phyloP scores from a whole-genome alignment of 2,888 invertebrate species.

The Zygaena filipendulae region DNA sequence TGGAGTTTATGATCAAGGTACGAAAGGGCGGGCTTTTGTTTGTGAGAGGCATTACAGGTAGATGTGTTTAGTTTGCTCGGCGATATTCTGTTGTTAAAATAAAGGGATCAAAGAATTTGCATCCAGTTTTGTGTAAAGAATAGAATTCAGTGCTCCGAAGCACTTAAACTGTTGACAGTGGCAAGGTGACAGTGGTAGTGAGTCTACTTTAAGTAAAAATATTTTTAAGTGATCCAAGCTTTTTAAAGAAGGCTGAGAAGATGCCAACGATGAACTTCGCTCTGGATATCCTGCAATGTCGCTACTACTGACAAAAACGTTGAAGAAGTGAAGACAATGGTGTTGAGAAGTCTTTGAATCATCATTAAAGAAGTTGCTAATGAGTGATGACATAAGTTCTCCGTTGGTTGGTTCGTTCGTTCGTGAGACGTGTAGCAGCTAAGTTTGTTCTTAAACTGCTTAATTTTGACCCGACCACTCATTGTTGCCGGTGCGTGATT shows the following conservation, averaged over 20 bases:
- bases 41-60: too few species aligned
- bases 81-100: conserved; percentile 2
- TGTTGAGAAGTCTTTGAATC: too few species aligned
- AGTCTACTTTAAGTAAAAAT: conserved; percentile 5
- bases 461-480: too few species aligned
- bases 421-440: too few species aligned
- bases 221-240: neutral
- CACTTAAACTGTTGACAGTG: conserved; percentile 4
- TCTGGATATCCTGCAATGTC: conserved; percentile 1
- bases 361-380: too few species aligned
- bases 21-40: too few species aligned
- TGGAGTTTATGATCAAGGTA: too few species aligned
- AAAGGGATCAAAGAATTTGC: conserved; percentile 6
- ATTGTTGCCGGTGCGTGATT: too few species aligned
- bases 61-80: conserved; percentile 3
- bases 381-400: too few species aligned
- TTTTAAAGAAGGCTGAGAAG: too few species aligned
- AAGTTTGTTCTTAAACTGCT: too few species aligned
- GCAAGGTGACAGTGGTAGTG: conserved; percentile 5
- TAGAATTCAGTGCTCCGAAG: conserved; percentile 5
- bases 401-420: too few species aligned
- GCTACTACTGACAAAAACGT: conserved; percentile 2
- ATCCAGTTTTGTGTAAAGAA: conserved; percentile 7
- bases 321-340: conserved; percentile 1
- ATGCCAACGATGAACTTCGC: conserved; percentile 1